These are phyloP conservation scores for Melinaea menophilus DNA, from an alignment of 2,888 invertebrate species.

Conservation along the genomic window DNA sequence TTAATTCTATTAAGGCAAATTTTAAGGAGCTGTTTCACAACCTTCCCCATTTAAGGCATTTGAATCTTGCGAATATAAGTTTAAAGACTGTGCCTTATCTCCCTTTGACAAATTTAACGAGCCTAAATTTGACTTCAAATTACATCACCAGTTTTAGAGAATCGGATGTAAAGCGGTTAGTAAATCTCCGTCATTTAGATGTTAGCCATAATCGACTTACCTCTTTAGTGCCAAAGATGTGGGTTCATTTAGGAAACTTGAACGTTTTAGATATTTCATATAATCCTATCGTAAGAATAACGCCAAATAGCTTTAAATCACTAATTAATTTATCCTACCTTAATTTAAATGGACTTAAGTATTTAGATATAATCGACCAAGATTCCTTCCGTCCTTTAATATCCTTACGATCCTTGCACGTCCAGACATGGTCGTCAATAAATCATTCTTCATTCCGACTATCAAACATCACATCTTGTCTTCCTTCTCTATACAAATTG, in stretches of 20 bases:
- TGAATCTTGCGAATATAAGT: conserved; percentile 87
- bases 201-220: conserved; percentile 87
- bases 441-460: conserved; percentile 83
- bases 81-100: conserved; percentile 86
- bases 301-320: conserved; percentile 84
- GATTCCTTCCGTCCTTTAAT: conserved; percentile 84
- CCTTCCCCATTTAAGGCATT: conserved; percentile 86
- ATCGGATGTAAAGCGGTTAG: conserved; percentile 83
- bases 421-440: conserved; percentile 86
- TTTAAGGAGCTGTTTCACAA: conserved; percentile 93
- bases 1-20: conserved; percentile 89
- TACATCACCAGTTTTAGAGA: conserved; percentile 84
- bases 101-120: conserved; percentile 86
- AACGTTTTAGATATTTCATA: conserved; percentile 87
- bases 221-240: conserved; percentile 85
- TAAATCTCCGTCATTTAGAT: conserved; percentile 84
- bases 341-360: conserved; percentile 84
- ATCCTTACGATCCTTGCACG: conserved; percentile 82
- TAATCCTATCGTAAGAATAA: conserved; percentile 88
- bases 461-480: conserved; percentile 83
- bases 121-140: conserved; percentile 89
- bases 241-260: conserved; percentile 84
- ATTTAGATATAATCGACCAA: conserved; percentile 85
- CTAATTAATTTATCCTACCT: conserved; percentile 84
- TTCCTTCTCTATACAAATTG: conserved; percentile 85